phyloP scores from a whole-genome alignment of 2,113 vertebrate species.

The Terrapene triunguis region DNA sequence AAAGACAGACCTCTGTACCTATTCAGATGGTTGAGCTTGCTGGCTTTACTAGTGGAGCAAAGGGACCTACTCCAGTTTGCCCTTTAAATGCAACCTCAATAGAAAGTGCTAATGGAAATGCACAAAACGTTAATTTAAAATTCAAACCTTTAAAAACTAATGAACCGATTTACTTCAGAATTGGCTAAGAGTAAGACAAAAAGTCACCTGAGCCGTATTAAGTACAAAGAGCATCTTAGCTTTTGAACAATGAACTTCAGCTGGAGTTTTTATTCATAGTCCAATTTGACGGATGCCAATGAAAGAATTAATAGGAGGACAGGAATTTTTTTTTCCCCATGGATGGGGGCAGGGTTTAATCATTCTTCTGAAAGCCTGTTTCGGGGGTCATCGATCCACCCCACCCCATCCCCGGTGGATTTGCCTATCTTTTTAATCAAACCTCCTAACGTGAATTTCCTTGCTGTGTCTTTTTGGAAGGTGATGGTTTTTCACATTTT shows the following conservation, averaged over 20 bases:
- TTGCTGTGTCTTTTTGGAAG: background rate
- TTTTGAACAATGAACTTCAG: background rate
- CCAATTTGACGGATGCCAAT: background rate
- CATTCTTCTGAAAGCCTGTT: background rate
- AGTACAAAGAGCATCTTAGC: background rate
- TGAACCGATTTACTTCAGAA: background rate
- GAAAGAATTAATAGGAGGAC: background rate
- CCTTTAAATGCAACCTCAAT: background rate
- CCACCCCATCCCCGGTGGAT: background rate
- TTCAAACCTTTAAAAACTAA: too few species aligned
- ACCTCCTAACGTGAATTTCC: background rate
- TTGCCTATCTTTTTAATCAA: background rate
- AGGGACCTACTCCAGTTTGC: background rate
- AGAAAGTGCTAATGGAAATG: background rate
- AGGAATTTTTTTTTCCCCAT: background rate
- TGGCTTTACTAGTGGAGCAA: background rate
- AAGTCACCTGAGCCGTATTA: background rate
- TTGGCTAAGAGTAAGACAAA: background rate
- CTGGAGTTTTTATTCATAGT: background rate
- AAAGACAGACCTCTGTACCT: background rate
- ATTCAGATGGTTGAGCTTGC: background rate
- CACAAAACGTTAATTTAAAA: background rate
- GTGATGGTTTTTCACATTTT: background rate
- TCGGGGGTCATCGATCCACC: background rate
- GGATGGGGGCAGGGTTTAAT: background rate